Conservation (phyloP, 2,888 invertebrate genomes). For the Pherbina coryleti region DNA sequence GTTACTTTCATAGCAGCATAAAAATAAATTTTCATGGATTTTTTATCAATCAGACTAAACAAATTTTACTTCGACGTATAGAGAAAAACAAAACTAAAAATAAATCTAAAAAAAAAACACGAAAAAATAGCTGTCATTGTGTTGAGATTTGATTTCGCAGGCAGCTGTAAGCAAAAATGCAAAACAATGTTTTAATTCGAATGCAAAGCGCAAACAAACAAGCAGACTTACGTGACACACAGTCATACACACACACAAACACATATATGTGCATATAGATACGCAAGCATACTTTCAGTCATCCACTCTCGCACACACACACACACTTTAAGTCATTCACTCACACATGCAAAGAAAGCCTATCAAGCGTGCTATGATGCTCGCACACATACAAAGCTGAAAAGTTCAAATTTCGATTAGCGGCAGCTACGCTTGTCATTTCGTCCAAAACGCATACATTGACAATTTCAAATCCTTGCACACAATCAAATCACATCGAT, state of each 20-base stretch:
- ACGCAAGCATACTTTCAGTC: background rate
- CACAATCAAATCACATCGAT: conserved; percentile 39
- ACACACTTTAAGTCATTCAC: background rate
- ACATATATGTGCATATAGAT: no score
- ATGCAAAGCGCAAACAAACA: conserved; percentile 6
- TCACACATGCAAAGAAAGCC: background rate
- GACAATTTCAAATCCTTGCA: conserved; percentile 10
- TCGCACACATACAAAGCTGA: conserved; percentile 10
- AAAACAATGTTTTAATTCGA: conserved; percentile 35
- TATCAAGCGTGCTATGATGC: background rate
- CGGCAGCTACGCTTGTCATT: conserved; percentile 20
- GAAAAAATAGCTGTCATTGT: conserved; percentile 1
- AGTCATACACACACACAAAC: conserved; percentile 1
- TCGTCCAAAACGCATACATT: background rate
- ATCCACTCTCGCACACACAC: background rate
- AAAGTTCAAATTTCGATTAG: conserved; percentile 40
- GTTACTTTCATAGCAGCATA: no score
- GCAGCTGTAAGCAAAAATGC: conserved; percentile 25
- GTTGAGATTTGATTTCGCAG: conserved; percentile 9
- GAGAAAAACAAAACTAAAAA: no score
- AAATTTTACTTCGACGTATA: no score
- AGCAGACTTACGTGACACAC: background rate
- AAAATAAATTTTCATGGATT: no score
- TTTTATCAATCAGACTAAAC: no score
- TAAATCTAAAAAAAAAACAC: background rate